Conservation (phyloP, 2,888 invertebrate genomes). For the Torymus auratus region DNA sequence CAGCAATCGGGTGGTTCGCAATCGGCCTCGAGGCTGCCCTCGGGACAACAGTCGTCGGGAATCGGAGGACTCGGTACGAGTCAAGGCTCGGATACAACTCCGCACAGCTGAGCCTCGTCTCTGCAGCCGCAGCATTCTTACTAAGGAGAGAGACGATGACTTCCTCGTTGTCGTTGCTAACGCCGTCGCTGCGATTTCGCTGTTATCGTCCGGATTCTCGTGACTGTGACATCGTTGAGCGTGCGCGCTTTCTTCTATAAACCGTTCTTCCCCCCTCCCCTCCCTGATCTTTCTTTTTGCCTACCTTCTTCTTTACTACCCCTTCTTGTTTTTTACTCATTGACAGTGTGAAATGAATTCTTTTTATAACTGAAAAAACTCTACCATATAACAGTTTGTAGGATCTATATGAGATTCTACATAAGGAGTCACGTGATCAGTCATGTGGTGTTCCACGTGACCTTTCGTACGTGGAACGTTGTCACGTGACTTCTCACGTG, state of each 20-base stretch:
- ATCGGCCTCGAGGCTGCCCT: slow-evolving; percentile 70
- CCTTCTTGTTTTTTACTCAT: not conserved
- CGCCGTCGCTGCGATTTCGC: not conserved
- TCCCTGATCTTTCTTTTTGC: not conserved
- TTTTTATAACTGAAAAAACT: no score
- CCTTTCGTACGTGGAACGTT: no score
- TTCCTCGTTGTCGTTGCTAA: not conserved
- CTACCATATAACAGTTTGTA: no score
- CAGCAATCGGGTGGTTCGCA: slow-evolving; percentile 65
- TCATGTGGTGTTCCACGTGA: no score
- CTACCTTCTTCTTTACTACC: not conserved
- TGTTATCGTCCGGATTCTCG: not conserved
- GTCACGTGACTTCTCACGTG: no score
- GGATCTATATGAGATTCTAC: no score
- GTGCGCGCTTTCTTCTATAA: not conserved
- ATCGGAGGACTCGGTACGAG: slow-evolving; percentile 70
- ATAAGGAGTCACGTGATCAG: no score
- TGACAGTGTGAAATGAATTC: no score
- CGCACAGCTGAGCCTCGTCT: slow-evolving; percentile 76
- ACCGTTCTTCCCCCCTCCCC: slow-evolving; percentile 12
- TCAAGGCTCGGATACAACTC: slow-evolving; percentile 74
- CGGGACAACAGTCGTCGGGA: slow-evolving; percentile 57
- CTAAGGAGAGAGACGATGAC: slow-evolving; percentile 59
- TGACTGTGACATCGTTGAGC: not conserved
- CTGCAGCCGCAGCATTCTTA: slow-evolving; percentile 77